These are phyloP conservation scores for Anodontia alba DNA, from an alignment of 2,888 invertebrate species.

Conservation along the genomic window DNA sequence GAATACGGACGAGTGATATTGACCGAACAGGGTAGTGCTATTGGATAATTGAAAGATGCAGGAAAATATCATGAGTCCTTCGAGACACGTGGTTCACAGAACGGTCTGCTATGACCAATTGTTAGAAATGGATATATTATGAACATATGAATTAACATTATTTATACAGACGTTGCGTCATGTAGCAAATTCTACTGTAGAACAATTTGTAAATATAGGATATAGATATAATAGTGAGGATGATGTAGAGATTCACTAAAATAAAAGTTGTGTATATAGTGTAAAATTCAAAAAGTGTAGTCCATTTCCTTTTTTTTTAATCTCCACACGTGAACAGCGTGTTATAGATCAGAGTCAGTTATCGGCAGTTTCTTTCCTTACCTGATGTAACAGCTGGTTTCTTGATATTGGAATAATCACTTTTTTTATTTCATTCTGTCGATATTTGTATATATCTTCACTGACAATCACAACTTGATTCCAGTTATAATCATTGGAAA, in stretches of 20 bases:
- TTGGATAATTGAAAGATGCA: neutral
- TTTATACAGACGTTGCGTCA: slow-evolving; percentile 1
- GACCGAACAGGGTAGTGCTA: no score
- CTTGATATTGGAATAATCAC: neutral
- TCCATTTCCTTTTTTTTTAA: neutral
- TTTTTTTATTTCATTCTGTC: no score
- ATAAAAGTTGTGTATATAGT: neutral
- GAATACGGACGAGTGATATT: no score
- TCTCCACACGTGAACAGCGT: neutral
- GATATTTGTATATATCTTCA: no score
- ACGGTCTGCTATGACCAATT: neutral
- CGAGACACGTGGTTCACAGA: neutral
- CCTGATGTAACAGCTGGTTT: neutral
- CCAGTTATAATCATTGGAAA: no score
- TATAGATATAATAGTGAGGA: neutral
- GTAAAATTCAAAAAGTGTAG: slow-evolving; percentile 14
- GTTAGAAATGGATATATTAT: neutral
- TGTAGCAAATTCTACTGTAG: neutral
- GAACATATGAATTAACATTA: neutral
- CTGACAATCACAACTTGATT: no score
- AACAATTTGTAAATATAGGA: neutral
- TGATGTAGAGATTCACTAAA: neutral
- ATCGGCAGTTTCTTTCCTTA: neutral
- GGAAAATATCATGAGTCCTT: neutral
- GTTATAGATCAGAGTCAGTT: neutral